These are phyloP conservation scores for Liopterus haemorrhoidalis DNA, from an alignment of 2,888 invertebrate species.

Conservation along the genomic window DNA sequence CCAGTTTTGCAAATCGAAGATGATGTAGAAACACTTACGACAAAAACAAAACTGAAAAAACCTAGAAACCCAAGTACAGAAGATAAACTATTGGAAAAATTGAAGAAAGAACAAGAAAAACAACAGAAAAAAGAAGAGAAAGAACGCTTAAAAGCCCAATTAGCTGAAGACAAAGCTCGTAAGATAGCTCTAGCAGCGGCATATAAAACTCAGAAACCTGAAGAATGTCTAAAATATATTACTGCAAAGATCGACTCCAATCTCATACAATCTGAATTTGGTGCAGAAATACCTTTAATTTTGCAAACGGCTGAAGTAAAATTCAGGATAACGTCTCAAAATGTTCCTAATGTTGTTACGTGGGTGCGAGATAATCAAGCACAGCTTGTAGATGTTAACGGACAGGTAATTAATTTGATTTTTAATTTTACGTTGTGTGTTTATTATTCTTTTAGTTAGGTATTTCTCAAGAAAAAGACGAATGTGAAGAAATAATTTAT, in stretches of 20 bases:
- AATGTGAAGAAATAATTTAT: constrained; percentile 41
- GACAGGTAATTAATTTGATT: constrained; percentile 9
- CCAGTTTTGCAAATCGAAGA: not conserved
- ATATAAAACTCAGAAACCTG: constrained; percentile 37
- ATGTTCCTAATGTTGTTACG: constrained; percentile 42
- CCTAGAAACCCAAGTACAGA: constrained; percentile 3
- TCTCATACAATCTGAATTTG: constrained; percentile 34
- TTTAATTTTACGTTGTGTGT: not conserved
- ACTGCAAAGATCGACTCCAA: constrained; percentile 38
- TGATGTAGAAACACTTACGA: not conserved
- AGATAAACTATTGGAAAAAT: constrained; percentile 13
- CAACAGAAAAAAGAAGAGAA: constrained; percentile 23
- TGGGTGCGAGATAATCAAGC: constrained; percentile 38
- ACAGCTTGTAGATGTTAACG: constrained; percentile 11
- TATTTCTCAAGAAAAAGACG: constrained; percentile 29
- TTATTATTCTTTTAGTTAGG: constrained; percentile 33
- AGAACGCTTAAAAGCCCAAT: constrained; percentile 29
- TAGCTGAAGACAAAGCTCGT: constrained; percentile 25
- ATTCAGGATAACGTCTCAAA: constrained; percentile 38
- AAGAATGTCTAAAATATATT: constrained; percentile 39
- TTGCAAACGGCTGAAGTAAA: constrained; percentile 38
- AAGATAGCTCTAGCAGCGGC: constrained; percentile 27
- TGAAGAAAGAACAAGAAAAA: constrained; percentile 26
- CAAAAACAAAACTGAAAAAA: constrained; percentile 12
- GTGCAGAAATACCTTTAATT: constrained; percentile 35